Base-by-base conservation (phyloP, 1,140 invertebrate species). In the Mactra quadrangularis region DNA sequence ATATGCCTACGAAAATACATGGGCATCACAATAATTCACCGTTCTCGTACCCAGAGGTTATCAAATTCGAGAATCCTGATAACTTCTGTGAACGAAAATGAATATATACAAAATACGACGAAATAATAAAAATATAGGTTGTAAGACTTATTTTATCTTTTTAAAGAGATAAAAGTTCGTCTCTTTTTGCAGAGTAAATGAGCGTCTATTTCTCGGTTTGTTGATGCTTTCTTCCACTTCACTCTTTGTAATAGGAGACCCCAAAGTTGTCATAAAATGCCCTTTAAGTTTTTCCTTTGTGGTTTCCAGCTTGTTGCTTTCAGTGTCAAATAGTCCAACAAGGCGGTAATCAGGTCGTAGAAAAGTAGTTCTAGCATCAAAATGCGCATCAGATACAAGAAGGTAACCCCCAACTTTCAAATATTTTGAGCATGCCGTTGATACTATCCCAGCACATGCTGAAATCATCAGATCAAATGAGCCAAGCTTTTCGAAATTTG, bases 401-500 rank as follows among this genome's bases (percentile, higher is more conserved):
- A 76, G 60, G 38, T 62, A 31, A 4, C 72, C 72, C 57, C 72
- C 72, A 35, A 35, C 19, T 47, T 76, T 76, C n/a, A 76, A 31
- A 22, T 76, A 76, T 50, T 76, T 59, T 17, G 55, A 45, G 45
- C 72, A 76, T 0, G 52, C 13, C 33, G 57, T 41, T 11, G 72
- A 76, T 9, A 76, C 57, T 15, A 76, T 59, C 0, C 72, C 72
- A n/a, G 72, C 72, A 45, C 72, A 60, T 3, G 72, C 72, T 45
- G 72, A 76, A 41, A 76, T 76, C 72, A 76, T 17, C n/a, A 76
- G 29, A 62, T 76, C 72, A 35, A 76, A 76, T 0, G 72, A 76
- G 4, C 22, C 57, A 4, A 60, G 3, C 15, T 76, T 62, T 35
- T 41, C 72, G 25, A 76, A 76, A 0, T 4, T 6, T 6, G 35